Conservation (phyloP, 1,140 invertebrate species). For the Branchinecta lynchi region DNA sequence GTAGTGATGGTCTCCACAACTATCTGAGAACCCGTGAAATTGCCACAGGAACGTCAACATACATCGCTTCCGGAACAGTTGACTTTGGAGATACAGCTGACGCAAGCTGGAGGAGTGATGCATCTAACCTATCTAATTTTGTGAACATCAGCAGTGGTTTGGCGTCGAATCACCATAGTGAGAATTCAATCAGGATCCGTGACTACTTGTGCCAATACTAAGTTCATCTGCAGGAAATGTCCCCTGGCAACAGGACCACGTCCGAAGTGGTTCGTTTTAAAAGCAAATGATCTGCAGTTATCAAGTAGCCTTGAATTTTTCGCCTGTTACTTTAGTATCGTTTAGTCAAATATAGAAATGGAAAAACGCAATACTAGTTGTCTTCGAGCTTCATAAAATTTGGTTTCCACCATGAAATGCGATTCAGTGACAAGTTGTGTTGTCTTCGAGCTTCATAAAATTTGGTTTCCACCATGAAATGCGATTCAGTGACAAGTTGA, state of each 20-base stretch:
- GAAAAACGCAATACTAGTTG: no score
- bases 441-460: no score
- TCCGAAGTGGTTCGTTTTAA: no score
- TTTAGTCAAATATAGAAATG: no score
- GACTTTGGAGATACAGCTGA: not conserved
- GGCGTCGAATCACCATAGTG: not conserved
- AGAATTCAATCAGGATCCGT: not conserved
- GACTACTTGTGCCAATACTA: not conserved
- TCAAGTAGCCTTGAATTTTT: no score
- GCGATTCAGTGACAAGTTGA: no score
- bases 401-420: no score
- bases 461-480: no score
- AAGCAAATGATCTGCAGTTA: no score
- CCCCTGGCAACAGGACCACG: not conserved
- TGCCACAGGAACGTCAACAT: not conserved
- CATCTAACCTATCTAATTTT: slow-evolving; percentile 2
- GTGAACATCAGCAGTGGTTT: not conserved
- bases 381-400: no score
- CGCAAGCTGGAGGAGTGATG: not conserved
- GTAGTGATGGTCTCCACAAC: slow-evolving; percentile 1
- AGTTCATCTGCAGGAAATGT: slow-evolving; percentile 5
- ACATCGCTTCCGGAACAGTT: not conserved
- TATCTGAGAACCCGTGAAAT: not conserved
- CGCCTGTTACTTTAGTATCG: no score
- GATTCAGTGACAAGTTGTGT: no score